Evolutionary conservation across 2,797 vertebrate genomes (phyloP), one percentile per base, ranked within the genome.

Genomic region (Molossus alvarezi): DNA sequence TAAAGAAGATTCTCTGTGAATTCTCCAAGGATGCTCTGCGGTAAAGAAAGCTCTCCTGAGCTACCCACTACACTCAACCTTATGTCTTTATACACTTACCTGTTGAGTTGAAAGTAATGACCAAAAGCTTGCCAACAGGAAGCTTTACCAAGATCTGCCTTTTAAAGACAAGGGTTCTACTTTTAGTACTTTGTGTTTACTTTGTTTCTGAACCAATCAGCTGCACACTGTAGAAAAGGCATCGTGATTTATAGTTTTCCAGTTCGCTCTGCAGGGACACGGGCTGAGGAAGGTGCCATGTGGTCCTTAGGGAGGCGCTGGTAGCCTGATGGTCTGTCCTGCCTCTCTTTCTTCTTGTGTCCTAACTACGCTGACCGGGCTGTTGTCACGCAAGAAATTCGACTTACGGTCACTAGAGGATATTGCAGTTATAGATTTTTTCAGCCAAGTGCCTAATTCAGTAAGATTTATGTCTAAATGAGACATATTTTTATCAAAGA

Each of bases 1-100:
- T 97, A 73, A 91, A 97, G 97, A 97, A 95, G 93, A 90, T 58
- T 73, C 94, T 76, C 95, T 92, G 3, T 21, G 45, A 92, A 97
- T 92, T 96, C 96, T 97, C 96, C 65, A 93, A 97, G 94, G 97
- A 97, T 90, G 12, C 80, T 97, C 51, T 64, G 45, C 51, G 51
- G 88, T 75, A 97, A 20, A 48, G 90, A 57, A 96, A 95, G 82
- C 62, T 96, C 92, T 82, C 37, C 20, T 93, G 27, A 14, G 3
- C 95, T 92, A 77, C 45, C 29, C 76, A 76, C 96, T 65, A 33
- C 80, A 80, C 21, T 82, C 7, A 2, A 76, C 96, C 97, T 86
- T 79, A 75, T 88, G 94, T 94, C 80, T 88, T 95, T 94, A 82
- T 95, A 3, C 33, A 91, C 53, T 93, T 88, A 92, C 53, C 41